Conservation (phyloP, 2,797 vertebrate species). For the Dryobates pubescens region DNA sequence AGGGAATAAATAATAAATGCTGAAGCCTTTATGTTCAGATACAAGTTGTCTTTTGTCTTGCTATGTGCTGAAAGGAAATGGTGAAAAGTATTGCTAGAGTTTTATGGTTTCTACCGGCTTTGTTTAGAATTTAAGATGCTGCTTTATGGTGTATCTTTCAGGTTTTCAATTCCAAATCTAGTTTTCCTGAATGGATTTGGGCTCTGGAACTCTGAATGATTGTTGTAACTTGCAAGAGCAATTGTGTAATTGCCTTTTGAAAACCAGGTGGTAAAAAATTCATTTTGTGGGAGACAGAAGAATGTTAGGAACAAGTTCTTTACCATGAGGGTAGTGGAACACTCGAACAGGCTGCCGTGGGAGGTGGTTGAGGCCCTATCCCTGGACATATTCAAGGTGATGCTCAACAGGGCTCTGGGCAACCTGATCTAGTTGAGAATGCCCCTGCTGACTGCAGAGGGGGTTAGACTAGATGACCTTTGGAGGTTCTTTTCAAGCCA, state of each 20-base stretch:
- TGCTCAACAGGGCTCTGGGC: too few species aligned
- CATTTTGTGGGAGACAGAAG: background rate
- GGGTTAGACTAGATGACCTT: too few species aligned
- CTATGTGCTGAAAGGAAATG: background rate
- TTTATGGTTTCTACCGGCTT: background rate
- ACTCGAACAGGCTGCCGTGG: too few species aligned
- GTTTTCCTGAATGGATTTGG: background rate
- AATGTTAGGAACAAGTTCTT: too few species aligned
- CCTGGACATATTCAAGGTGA: too few species aligned
- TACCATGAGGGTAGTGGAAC: too few species aligned
- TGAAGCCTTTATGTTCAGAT: background rate
- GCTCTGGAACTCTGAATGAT: background rate
- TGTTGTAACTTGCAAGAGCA: background rate
- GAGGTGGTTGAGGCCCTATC: too few species aligned
- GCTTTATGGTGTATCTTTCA: background rate
- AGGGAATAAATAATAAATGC: background rate
- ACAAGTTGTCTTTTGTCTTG: background rate
- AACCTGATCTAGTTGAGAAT: too few species aligned
- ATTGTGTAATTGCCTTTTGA: background rate
- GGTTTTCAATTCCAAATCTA: background rate
- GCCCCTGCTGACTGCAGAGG: too few species aligned
- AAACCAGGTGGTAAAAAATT: background rate
- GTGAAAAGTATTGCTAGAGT: background rate
- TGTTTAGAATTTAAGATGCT: background rate
- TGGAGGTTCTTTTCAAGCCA: too few species aligned